These are phyloP conservation scores for Drosophila bipectinata DNA, from an alignment of 1,140 invertebrate species.

Conservation along the genomic window DNA sequence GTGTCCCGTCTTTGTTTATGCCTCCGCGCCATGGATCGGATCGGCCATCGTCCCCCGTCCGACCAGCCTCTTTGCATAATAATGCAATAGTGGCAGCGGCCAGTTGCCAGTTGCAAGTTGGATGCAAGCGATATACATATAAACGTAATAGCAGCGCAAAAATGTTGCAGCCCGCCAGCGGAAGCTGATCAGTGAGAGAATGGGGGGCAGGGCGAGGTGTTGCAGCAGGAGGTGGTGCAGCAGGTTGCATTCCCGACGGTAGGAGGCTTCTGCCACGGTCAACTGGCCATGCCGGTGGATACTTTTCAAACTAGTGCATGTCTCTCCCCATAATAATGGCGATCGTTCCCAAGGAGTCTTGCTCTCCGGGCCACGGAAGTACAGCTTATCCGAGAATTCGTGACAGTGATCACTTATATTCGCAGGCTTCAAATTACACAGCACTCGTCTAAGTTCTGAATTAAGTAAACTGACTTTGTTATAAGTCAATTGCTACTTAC, in stretches of 20 bases:
- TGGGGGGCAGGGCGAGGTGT: neutral
- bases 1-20: slow-evolving; percentile 40
- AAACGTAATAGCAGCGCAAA: slow-evolving; percentile 48
- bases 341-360: slow-evolving; percentile 1
- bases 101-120: slow-evolving; percentile 28
- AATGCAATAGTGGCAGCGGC: slow-evolving; percentile 54
- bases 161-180: slow-evolving; percentile 43
- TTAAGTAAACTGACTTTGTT: neutral
- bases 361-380: neutral
- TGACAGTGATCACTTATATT: neutral
- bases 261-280: slow-evolving; percentile 63
- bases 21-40: slow-evolving; percentile 1
- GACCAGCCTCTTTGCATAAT: slow-evolving; percentile 70
- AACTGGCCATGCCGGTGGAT: slow-evolving; percentile 52
- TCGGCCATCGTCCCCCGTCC: neutral
- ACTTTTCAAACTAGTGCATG: slow-evolving; percentile 19
- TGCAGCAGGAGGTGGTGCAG: neutral
- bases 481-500: neutral
- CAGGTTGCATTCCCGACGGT: slow-evolving; percentile 22
- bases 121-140: slow-evolving; percentile 30
- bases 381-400: neutral
- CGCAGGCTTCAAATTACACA: slow-evolving; percentile 1
- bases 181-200: slow-evolving; percentile 12
- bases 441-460: neutral
- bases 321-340: slow-evolving; percentile 13